These are phyloP conservation scores for Corythoichthys haematopterus DNA, from an alignment of 2,113 vertebrate species.

Conservation along the genomic window DNA sequence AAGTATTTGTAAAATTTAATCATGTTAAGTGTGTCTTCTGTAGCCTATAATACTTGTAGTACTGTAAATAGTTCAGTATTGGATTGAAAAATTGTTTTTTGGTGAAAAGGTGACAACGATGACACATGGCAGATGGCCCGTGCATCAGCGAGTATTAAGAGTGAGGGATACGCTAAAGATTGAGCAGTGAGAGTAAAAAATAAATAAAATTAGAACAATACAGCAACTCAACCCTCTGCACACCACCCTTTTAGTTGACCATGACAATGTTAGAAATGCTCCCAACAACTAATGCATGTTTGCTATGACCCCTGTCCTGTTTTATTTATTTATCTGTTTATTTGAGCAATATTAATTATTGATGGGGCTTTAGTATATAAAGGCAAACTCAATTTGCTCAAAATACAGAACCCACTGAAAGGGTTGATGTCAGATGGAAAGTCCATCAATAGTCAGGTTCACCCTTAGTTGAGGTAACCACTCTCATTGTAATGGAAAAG, in stretches of 20 bases:
- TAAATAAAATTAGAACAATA: neutral
- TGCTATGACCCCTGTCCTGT: conserved; percentile 44
- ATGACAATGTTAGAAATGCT: conserved; percentile 60
- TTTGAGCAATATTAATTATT: conserved; percentile 74
- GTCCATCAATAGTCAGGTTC: conserved; percentile 23
- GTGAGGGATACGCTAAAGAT: neutral
- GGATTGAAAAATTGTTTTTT: neutral
- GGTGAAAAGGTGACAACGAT: no score
- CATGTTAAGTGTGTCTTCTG: no score
- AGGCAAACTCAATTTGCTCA: conserved; percentile 60
- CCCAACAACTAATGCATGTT: conserved; percentile 73
- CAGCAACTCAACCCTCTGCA: conserved; percentile 31
- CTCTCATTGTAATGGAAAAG: conserved; percentile 66
- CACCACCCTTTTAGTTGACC: conserved; percentile 53
- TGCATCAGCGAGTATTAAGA: neutral
- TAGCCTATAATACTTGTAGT: neutral
- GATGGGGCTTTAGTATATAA: conserved; percentile 59
- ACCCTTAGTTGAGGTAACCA: conserved; percentile 54
- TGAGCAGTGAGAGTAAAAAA: neutral
- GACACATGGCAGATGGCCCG: no score
- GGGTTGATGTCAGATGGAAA: neutral
- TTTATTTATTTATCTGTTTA: conserved; percentile 80
- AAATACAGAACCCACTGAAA: neutral
- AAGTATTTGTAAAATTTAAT: no score
- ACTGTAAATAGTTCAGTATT: neutral